Base-by-base conservation (phyloP, 2,888 invertebrate species). In the Ernsta delagoae region DNA sequence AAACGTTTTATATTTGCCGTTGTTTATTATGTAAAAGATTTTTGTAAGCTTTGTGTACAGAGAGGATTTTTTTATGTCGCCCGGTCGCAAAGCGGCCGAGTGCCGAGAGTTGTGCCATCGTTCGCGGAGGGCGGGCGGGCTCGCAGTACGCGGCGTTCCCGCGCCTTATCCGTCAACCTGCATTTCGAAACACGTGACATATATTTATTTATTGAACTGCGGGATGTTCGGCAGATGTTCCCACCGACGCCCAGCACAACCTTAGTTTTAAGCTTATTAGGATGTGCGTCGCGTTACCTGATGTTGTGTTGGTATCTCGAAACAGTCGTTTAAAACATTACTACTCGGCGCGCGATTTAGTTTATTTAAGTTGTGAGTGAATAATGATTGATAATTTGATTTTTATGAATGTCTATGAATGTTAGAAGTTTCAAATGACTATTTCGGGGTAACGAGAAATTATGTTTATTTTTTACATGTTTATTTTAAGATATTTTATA, bases 231-330 rank as follows among this genome's bases (percentile, higher is more conserved):
- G 24, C 24, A 24, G 24, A 24, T 24, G 24, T 24, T 24, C 24
- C 24, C 24, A 24, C 24, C 24, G 24, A 24, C 24, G 24, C 24
- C 24, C 24, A 24, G 24, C 89, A 87, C 86, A 82, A 84, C 79
- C 80, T 83, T 81, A 81, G 83, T 82, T 83, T 83, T 88, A 86
- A 83, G 84, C 82, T 84, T 82, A 83, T 78, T 83, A 83, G 79
- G 81, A 81, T 81, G 86, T 87, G 87, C 90, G 86, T 89, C 87
- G 86, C 87, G 91, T 91, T 90, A 92, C 90, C 91, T 90, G 88
- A 90, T 84, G 77, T 79, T 83, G 77, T 77, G 81, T 75, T 75
- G 78, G 75, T 75, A 77, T 80, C 80, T 78, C 72, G 79, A 75
- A 77, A 75, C 76, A 83, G 80, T 83, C 78, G 80, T 76, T 75